Evolutionary conservation across 1,140 invertebrate species (phyloP).

Genomic region (Venustaconcha ellipsiformis): DNA sequence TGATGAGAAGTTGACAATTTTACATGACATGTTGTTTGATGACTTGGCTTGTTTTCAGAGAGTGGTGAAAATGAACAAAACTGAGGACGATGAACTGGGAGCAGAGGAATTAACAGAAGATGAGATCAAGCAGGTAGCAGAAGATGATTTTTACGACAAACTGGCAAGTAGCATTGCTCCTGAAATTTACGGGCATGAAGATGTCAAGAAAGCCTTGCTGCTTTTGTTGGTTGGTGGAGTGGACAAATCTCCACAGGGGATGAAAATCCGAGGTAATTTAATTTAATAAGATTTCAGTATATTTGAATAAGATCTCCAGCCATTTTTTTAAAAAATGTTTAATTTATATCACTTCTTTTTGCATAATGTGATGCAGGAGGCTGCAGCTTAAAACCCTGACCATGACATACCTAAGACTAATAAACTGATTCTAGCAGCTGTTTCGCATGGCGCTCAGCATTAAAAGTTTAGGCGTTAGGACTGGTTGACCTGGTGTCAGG

Average conservation of each 20-base stretch:
- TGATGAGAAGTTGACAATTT: no score
- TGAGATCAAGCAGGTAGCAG: constrained; percentile 74
- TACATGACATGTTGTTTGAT: neutral
- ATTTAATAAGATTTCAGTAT: no score
- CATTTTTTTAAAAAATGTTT: no score
- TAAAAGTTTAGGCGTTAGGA: no score
- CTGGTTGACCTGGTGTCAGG: no score
- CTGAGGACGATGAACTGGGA: constrained; percentile 80
- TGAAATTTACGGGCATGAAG: constrained; percentile 98
- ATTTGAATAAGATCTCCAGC: no score
- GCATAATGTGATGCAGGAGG: no score
- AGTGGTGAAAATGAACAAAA: constrained; percentile 84
- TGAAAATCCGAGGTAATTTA: constrained; percentile 79
- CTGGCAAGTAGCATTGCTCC: constrained; percentile 95
- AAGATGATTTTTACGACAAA: constrained; percentile 93
- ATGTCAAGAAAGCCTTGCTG: constrained; percentile 97
- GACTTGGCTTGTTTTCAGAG: constrained; percentile 70
- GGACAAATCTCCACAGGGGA: constrained; percentile 83
- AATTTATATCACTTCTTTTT: no score
- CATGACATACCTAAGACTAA: no score
- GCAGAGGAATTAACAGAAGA: constrained; percentile 82
- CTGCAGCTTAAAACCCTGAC: no score
- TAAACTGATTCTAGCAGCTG: no score
- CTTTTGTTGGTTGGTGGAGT: constrained; percentile 96
- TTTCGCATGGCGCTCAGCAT: no score